Base-by-base conservation (phyloP, 2,797 vertebrate genomes). In the Cynopterus sphinx region DNA sequence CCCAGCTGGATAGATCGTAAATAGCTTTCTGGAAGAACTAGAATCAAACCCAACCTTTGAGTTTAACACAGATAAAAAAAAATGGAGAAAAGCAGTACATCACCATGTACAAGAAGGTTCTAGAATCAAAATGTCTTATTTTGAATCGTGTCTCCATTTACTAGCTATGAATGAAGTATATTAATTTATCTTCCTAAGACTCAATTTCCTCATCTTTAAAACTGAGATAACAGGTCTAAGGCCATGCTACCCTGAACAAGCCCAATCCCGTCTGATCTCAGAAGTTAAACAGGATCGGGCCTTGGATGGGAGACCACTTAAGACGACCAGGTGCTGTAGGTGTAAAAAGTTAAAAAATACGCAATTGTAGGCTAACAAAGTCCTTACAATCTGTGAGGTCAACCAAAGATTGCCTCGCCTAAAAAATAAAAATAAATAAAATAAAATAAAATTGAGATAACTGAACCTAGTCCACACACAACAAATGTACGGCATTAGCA, bases 121-220 rank as follows among this genome's bases (percentile, higher is more conserved):
- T 82, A n/a, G 46, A 81, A 91, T 63, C 13, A 43, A 71, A 97
- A 77, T 53, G n/a, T 70, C 75, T 87, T 83, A 26, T 67, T 75
- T 84, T 49, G 24, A 68, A 95, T 33, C 7, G 33, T 19, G 2
- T 41, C 63, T 74, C 81, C 59, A 87, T 3, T 92, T 90, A 73
- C 53, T 41, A 88, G 55, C 82, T 74, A 82, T 87, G 61, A 91
- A 77, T 33, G 39, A 51, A 86, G 31, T 39, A 9, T 36, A 6
- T 70, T 96, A 95, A 95, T 4, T 83, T 84, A 77, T 43, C n/a
- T 83, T 88, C 31, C n/a, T 77, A 74, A 67, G 24, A 95, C 19
- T 85, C 53, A 41, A 61, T 78, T 68, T 94, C 86, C 46, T 87
- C 43, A 75, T 33, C 63, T 90, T 87, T 74, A 92, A 87, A 77